Base-by-base conservation (phyloP, 53 echinoderm and acorn worm genomes). In the Astropecten irregularis region DNA sequence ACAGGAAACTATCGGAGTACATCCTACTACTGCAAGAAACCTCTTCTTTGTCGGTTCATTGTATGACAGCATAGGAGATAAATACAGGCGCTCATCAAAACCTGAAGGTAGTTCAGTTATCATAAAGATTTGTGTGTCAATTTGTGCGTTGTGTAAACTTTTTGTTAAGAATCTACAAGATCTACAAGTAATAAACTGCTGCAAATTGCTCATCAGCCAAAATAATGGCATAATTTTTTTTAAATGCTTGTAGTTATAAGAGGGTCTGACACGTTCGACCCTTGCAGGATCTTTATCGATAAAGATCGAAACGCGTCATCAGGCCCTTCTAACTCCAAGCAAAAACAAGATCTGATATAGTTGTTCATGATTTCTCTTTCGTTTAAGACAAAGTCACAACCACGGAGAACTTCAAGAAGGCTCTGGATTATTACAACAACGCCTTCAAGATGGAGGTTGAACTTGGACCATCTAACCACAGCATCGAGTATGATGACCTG, bases 21-120 rank as follows among this genome's bases (percentile, higher is more conserved):
- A 95, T 46, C 95, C 93, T 23, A 83, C 94, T 39, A 96, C 96
- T 3, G 93, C 96, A 28, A 65, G 94, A 35, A 86, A 89, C 42
- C 77, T 96, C 3, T 96, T 91, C 90, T 96, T 96, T 27, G 89
- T 96, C 27, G 96, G 96, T 25, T 83, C 89, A 13, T 71, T 93
- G 49, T 89, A 96, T 69, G 71, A 88, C 31, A 72, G 74, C 52
- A 14, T 88, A 4, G 89, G 82, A 35, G 73, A 88, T 15, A 77
- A 77, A 62, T 39, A 32, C 40, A 55, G 23, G 46, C 68, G 81
- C 29, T 49, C 55, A 54, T 37, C 39, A 13, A 50, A 31, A 33
- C 38, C 33, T 39, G 35, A 44, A 39, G 67, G 56, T 55, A 83
- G 34, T 3, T 49, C 18, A 1, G 2, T 1, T 49, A 26, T 31